Base-by-base conservation (phyloP, 2,888 invertebrate genomes). In the Loripinus fragilis region DNA sequence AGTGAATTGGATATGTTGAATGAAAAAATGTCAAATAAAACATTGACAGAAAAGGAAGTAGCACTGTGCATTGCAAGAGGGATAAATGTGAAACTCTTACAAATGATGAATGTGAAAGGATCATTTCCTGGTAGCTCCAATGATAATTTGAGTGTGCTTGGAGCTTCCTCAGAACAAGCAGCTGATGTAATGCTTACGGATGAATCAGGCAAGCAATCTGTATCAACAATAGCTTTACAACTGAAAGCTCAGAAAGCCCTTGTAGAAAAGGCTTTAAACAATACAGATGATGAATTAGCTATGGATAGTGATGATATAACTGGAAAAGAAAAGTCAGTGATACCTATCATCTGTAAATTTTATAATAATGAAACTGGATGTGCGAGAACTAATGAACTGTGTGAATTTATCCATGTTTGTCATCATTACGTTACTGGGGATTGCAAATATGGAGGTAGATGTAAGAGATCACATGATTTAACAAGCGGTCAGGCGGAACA, bases 321-420 rank as follows among this genome's bases (percentile, higher is more conserved):
- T n/a, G 38, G 38, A 12, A 38, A 5, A 38, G 38, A 38, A 38
- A 60, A 33, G 17, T 25, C 60, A 33, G 60, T 60, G 30, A 52
- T 78, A n/a, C 83, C 83, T 23, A 17, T 78, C 30, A 72, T 83
- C 15, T 83, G 83, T 48, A 83, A 80, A 38, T 83, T 83, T 68
- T 83, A 80, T 50, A 78, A 83, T 48, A 80, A 80, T 71, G 78
- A 75, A n/a, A 65, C 41, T 5, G 83, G 83, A 25, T 83, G 83
- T 41, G 73, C 75, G 12, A 80, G 78, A 48, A 78, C 74, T n/a
- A 80, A 71, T 7, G 80, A 80, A 23, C 73, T 69, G 35, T 83
- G 83, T 68, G 68, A 71, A 42, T 83, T 83, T 25, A 64, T 83
- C 5, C 83, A 83, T 74, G 71, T 83, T n/a, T 83, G 83, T 76